A percentile compares a stretch with the other conserved stretches of the same genome.
Conservation (phyloP, 1,140 invertebrate genomes). For the Cotesia vestalis region DNA sequence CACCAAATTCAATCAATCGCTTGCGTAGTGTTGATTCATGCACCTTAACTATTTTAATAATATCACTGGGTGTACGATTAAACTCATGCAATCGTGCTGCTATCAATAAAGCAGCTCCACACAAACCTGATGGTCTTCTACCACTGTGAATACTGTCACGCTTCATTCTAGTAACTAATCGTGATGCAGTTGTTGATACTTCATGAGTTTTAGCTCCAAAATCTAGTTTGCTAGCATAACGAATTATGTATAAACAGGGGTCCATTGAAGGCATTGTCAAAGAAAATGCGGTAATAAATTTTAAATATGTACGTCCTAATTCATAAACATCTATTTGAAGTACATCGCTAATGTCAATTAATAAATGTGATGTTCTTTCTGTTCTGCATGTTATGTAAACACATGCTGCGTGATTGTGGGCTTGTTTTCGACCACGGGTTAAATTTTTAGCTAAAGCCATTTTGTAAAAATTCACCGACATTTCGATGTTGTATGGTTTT, state of each 20-base stretch:
- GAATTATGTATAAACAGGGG: conserved; percentile 92
- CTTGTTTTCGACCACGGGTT: conserved; percentile 89
- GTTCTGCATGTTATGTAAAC: conserved; percentile 96
- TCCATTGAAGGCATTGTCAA: conserved; percentile 95
- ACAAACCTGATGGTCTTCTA: conserved; percentile 92
- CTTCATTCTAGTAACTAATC: conserved; percentile 97
- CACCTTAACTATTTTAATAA: conserved; percentile 95
- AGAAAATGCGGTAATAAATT: conserved; percentile 86
- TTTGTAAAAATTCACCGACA: conserved; percentile 95
- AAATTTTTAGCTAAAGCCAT: conserved; percentile 89
- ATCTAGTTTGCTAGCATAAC: conserved; percentile 94
- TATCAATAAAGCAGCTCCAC: conserved; percentile 96
- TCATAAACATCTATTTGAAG: conserved; percentile 96
- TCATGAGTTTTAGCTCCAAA: conserved; percentile 92
- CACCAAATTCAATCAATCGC: conserved; percentile 93
- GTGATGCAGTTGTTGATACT: conserved; percentile 92
- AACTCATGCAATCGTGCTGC: conserved; percentile 93
- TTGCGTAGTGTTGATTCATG: conserved; percentile 93
- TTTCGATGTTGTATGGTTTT: conserved; percentile 91
- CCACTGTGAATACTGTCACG: conserved; percentile 97
- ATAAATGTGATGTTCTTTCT: conserved; percentile 91
- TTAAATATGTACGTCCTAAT: conserved; percentile 91
- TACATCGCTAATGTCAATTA: conserved; percentile 98
- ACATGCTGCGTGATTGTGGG: conserved; percentile 96
- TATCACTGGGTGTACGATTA: conserved; percentile 84